Evolutionary conservation across 2,888 invertebrate genomes (phyloP).

Genomic region (Stramonita haemastoma): DNA sequence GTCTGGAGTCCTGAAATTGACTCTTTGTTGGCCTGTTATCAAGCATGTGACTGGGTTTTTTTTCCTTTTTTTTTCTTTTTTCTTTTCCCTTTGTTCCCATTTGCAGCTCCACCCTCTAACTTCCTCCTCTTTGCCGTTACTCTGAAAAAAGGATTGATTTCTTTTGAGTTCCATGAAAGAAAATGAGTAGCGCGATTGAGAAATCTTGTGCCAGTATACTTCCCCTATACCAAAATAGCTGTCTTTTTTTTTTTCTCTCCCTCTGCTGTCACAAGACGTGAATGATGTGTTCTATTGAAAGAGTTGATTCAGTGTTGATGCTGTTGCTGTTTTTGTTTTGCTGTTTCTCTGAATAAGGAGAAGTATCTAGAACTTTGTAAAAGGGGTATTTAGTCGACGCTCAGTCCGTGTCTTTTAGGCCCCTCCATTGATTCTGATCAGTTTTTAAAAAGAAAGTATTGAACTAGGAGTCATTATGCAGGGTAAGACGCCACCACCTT

Average conservation of each 20-base stretch:
- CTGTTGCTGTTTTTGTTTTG: no score
- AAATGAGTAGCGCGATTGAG: not conserved
- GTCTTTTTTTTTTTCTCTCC: not conserved
- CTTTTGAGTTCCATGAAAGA: not conserved
- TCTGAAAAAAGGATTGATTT: not conserved
- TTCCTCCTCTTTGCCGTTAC: not conserved
- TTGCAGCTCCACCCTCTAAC: not conserved
- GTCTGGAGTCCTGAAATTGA: constrained; percentile 2
- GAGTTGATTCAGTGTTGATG: no score
- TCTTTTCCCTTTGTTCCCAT: not conserved
- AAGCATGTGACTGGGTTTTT: not conserved
- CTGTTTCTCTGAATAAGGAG: no score
- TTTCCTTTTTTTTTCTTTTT: not conserved
- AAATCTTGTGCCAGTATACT: not conserved
- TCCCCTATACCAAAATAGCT: not conserved
- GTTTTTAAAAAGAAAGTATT: no score
- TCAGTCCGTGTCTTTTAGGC: no score
- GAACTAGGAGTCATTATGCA: no score
- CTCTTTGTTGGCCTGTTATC: constrained; percentile 19
- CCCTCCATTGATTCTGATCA: no score
- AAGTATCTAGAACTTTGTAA: no score
- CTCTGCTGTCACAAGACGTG: not conserved
- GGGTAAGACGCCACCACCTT: no score
- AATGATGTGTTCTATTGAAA: no score
- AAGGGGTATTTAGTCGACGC: no score